Evolutionary conservation across 1,140 invertebrate species (phyloP), one percentile per base, ranked within the genome.

Genomic region (Trachelipus rathkii): DNA sequence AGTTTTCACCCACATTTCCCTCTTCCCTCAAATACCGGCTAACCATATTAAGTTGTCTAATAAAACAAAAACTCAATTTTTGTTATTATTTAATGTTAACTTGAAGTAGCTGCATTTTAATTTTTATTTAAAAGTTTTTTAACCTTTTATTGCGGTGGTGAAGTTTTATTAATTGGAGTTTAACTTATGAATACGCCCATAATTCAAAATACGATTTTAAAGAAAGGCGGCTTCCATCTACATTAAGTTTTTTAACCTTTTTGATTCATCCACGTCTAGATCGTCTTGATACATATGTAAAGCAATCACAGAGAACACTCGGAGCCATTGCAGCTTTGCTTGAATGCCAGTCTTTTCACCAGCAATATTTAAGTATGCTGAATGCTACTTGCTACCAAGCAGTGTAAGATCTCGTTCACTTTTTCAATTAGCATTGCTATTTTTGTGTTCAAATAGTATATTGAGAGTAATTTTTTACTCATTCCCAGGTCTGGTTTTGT

Each of bases 321-420:
- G 77, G 79, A n/a, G 76, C 73, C 5, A 84, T 92, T 44, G 89
- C 90, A 11, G 88, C 91, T 7, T 86, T 92, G 67, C 89, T 95
- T 0, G 92, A 95, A 82, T 95, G 93, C 84, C 90, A 90, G 79
- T 89, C 88, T 68, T 87, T 94, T 69, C 90, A 95, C 83, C 89
- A 90, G 1, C 91, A 93, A 84, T 95, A 95, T 84, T 87, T 91
- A 77, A 88, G 89, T 68, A 92, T 90, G 15, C 89, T 92, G 5
- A 87, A 90, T 68, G 91, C 91, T 11, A 87, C 93, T 2, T 96
- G 94, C 84, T 91, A 93, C 82, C 89, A 91, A 19, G 92, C 92
- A 71, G 83, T 96, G 84, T 89, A 90, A 88, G 88, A 86, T 68
- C 68, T 24, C 68, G 53, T 75, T 68, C 7, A 13, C 2, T 60